Percentiles rank a stretch among this genome's conserved stretches.
Conservation (phyloP, 1,140 invertebrate genomes). For the Solen grandis region DNA sequence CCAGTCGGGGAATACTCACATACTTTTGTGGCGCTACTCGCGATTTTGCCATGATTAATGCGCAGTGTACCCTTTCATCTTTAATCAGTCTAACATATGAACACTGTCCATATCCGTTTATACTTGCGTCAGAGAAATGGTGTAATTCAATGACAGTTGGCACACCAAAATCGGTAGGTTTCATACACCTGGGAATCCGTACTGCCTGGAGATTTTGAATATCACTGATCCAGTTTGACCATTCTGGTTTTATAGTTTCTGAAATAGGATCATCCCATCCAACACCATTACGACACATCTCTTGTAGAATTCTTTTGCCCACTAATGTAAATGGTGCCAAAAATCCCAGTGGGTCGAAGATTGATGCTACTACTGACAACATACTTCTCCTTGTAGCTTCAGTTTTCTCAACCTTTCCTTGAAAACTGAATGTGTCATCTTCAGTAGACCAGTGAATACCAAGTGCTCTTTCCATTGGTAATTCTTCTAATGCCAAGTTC, state of each 20-base stretch:
- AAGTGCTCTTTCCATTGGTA: background rate
- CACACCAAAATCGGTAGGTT: constrained; percentile 17
- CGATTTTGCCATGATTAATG: constrained; percentile 56
- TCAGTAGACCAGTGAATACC: background rate
- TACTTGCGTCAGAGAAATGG: constrained; percentile 47
- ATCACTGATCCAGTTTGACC: constrained; percentile 30
- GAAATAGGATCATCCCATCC: constrained; percentile 57
- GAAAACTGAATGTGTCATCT: background rate
- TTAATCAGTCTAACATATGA: constrained; percentile 53
- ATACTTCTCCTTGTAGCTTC: constrained; percentile 35
- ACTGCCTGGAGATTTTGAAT: constrained; percentile 18
- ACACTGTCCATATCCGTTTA: constrained; percentile 50
- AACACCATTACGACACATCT: constrained; percentile 37
- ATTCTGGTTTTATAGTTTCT: constrained; percentile 13
- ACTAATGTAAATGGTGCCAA: constrained; percentile 49
- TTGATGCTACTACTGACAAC: constrained; percentile 32
- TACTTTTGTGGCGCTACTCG: constrained; percentile 49
- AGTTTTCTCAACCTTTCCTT: background rate
- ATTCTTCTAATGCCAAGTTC: background rate
- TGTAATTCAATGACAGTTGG: constrained; percentile 27
- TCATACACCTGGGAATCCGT: constrained; percentile 38
- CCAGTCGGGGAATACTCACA: constrained; percentile 51
- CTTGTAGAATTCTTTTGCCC: constrained; percentile 51
- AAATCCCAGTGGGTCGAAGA: constrained; percentile 71
- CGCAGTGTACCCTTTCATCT: constrained; percentile 49